Percentiles rank a stretch among this genome's conserved stretches.
Evolutionary conservation across 2,797 vertebrate species (phyloP).

Genomic region (Sarcoramphus papa): DNA sequence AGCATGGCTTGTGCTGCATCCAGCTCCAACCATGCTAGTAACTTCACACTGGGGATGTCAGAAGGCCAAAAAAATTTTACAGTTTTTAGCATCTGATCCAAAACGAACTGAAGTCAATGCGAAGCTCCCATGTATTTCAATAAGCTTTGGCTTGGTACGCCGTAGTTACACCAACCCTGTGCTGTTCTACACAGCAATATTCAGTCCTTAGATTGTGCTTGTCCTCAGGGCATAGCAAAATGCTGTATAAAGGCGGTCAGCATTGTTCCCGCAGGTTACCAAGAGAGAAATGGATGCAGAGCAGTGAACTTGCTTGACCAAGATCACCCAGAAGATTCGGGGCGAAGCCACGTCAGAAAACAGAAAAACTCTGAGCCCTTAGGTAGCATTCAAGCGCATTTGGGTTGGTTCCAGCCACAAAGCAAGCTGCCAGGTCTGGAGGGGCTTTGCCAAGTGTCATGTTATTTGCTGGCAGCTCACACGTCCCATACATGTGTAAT

Average conservation of each 20-base stretch:
- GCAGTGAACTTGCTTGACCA: background rate
- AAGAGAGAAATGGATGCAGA: background rate
- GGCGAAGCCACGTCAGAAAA: background rate
- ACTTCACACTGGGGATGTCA: background rate
- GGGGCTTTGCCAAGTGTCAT: background rate
- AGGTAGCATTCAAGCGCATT: background rate
- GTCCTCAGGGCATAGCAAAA: background rate
- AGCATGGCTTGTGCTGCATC: background rate
- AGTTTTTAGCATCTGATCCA: background rate
- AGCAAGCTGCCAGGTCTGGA: background rate
- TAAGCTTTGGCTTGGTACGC: background rate
- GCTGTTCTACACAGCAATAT: background rate
- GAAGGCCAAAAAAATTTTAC: background rate
- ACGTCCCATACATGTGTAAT: background rate
- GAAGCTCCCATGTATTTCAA: background rate
- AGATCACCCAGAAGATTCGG: background rate
- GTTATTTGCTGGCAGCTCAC: background rate
- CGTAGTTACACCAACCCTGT: background rate
- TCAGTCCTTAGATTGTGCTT: background rate
- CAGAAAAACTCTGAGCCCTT: background rate
- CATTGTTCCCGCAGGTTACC: rapidly evolving
- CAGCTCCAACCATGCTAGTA: background rate
- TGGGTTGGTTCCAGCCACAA: background rate
- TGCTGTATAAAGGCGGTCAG: background rate
- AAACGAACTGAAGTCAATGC: background rate